Evolutionary conservation across 2,888 invertebrate genomes (phyloP).

Genomic region (Baccha elongata): DNA sequence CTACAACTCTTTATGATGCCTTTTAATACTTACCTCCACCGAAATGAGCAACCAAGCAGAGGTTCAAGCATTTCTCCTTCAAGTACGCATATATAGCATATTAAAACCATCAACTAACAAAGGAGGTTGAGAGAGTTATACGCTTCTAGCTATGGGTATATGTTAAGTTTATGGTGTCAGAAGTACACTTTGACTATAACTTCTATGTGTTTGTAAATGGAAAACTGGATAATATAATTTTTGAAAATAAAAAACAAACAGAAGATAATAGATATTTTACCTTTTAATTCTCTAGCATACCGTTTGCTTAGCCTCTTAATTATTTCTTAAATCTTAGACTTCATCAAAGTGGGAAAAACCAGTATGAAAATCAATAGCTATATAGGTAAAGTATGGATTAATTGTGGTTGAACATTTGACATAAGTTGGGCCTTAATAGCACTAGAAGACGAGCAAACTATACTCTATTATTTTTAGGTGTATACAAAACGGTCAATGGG

Average conservation of each 20-base stretch:
- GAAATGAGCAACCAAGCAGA: constrained; percentile 59
- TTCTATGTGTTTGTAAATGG: constrained; percentile 61
- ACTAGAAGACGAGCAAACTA: too few species aligned
- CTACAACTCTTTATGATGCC: constrained; percentile 52
- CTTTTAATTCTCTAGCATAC: background rate
- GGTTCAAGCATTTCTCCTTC: constrained; percentile 60
- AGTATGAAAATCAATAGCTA: too few species aligned
- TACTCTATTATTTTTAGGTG: too few species aligned
- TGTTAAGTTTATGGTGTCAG: constrained; percentile 30
- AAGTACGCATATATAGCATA: constrained; percentile 59
- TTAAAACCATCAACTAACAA: constrained; percentile 62
- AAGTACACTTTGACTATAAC: constrained; percentile 33
- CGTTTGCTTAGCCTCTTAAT: constrained; percentile 32
- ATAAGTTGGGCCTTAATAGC: too few species aligned
- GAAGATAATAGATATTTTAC: constrained; percentile 32
- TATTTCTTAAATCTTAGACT: constrained; percentile 39
- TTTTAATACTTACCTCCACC: constrained; percentile 24
- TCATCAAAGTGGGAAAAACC: constrained; percentile 59
- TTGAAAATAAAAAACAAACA: constrained; percentile 50
- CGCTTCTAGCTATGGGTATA: constrained; percentile 10
- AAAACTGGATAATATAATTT: constrained; percentile 63
- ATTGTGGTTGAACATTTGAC: background rate
- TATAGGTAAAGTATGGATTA: constrained; percentile 49
- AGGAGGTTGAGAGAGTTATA: constrained; percentile 26
- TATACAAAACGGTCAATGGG: too few species aligned